Conservation (phyloP, 2,888 invertebrate species). For the Boloria selene region DNA sequence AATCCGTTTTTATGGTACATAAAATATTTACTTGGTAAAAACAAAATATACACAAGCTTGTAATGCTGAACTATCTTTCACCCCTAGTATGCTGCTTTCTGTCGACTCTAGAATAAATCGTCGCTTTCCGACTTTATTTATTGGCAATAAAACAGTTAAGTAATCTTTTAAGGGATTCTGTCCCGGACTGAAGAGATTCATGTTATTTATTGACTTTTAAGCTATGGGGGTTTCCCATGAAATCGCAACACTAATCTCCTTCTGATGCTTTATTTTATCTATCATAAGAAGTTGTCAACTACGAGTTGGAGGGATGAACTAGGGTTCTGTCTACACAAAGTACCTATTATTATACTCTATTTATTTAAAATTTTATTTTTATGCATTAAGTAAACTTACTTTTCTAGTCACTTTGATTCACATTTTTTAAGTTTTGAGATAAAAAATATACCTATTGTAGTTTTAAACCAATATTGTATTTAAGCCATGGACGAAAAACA, state of each 20-base stretch:
- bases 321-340: too few relatives aligned
- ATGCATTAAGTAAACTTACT: too few relatives aligned
- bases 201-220: slow-evolving; percentile 6
- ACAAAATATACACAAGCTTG: slow-evolving; percentile 21
- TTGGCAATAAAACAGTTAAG: slow-evolving; percentile 18
- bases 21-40: slow-evolving; percentile 23
- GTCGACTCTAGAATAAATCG: slow-evolving; percentile 19
- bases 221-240: not conserved
- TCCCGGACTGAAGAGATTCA: slow-evolving; percentile 14
- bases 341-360: too few relatives aligned
- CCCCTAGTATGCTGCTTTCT: slow-evolving; percentile 13
- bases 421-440: too few relatives aligned
- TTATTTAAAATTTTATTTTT: too few relatives aligned
- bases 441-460: too few relatives aligned
- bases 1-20: slow-evolving; percentile 16
- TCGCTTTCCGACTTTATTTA: slow-evolving; percentile 19
- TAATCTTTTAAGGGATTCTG: slow-evolving; percentile 22
- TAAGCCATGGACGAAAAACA: too few relatives aligned
- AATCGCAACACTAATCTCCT: not conserved
- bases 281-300: too few relatives aligned
- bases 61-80: slow-evolving; percentile 20
- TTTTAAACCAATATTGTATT: too few relatives aligned
- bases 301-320: too few relatives aligned
- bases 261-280: too few relatives aligned
- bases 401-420: too few relatives aligned